These are phyloP conservation scores for Electrophaes corylata DNA, from an alignment of 2,888 invertebrate species.

Conservation along the genomic window DNA sequence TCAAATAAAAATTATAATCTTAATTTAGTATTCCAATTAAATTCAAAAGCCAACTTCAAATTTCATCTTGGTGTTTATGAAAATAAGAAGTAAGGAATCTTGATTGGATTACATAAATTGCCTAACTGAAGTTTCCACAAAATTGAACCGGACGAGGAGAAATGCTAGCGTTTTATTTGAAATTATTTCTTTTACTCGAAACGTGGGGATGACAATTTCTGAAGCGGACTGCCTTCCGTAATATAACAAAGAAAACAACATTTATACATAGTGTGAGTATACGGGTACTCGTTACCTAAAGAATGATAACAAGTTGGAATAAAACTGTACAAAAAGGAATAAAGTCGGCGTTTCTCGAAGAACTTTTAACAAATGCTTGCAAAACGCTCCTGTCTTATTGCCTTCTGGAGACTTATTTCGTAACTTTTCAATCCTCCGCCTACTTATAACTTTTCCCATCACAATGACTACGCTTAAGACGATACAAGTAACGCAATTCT, in stretches of 20 bases:
- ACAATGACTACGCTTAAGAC: constrained; percentile 67
- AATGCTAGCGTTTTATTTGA: constrained; percentile 47
- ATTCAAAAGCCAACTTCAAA: constrained; percentile 24
- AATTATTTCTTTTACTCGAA: constrained; percentile 38
- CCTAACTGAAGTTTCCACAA: constrained; percentile 40
- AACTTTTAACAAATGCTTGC: constrained; percentile 67
- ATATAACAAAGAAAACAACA: constrained; percentile 15
- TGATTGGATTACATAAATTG: constrained; percentile 46
- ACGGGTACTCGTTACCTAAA: constrained; percentile 27
- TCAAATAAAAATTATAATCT: constrained; percentile 7
- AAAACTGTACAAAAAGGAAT: constrained; percentile 43
- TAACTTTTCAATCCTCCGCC: constrained; percentile 69
- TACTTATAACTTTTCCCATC: constrained; percentile 77
- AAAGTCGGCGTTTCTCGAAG: constrained; percentile 46
- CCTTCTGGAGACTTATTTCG: constrained; percentile 61
- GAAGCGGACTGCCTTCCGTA: constrained; percentile 29
- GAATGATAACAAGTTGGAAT: constrained; percentile 38
- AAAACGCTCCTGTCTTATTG: constrained; percentile 63
- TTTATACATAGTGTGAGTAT: constrained; percentile 1
- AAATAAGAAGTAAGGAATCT: constrained; percentile 38
- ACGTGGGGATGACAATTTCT: constrained; percentile 32
- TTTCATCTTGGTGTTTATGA: constrained; percentile 29
- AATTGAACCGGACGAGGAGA: constrained; percentile 43
- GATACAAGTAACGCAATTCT: constrained; percentile 68
- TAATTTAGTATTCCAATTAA: constrained; percentile 9